Conservation (phyloP, 53 echinoderm and acorn worm species). For the Echinometra lucunter region DNA sequence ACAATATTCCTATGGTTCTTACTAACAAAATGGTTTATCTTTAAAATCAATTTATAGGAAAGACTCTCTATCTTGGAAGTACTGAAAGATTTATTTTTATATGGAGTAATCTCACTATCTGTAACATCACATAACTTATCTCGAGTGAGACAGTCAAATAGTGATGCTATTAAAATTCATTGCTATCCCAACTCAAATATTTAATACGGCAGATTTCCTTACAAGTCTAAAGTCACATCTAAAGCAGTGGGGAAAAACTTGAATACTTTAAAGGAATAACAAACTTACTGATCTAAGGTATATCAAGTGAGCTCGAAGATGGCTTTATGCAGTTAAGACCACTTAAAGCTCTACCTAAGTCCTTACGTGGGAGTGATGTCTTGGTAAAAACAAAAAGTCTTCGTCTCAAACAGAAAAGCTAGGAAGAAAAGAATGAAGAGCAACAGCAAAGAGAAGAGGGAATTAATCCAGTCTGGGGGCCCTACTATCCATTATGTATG, state of each 20-base stretch:
- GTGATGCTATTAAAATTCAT: conserved; percentile 3
- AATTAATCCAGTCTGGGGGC: conserved; percentile 59
- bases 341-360: conserved; percentile 53
- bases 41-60: neutral
- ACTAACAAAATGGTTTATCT: neutral
- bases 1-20: neutral
- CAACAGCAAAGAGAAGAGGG: neutral
- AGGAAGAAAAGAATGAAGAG: conserved; percentile 28
- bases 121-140: neutral
- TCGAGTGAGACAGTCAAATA: neutral
- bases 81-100: neutral
- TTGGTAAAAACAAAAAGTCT: conserved; percentile 41
- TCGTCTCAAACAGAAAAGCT: neutral
- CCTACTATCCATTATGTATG: conserved; percentile 57
- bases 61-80: neutral
- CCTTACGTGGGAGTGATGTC: conserved; percentile 51
- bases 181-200: conserved; percentile 8
- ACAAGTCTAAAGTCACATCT: neutral
- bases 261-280: neutral
- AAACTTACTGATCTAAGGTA: conserved; percentile 35
- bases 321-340: conserved; percentile 28
- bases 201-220: conserved; percentile 35
- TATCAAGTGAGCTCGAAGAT: conserved; percentile 46
- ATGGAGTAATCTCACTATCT: neutral
- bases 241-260: neutral